Evolutionary conservation across 2,113 vertebrate genomes (phyloP), one percentile per base, ranked within the genome.

Genomic region (Glareola pratincola): DNA sequence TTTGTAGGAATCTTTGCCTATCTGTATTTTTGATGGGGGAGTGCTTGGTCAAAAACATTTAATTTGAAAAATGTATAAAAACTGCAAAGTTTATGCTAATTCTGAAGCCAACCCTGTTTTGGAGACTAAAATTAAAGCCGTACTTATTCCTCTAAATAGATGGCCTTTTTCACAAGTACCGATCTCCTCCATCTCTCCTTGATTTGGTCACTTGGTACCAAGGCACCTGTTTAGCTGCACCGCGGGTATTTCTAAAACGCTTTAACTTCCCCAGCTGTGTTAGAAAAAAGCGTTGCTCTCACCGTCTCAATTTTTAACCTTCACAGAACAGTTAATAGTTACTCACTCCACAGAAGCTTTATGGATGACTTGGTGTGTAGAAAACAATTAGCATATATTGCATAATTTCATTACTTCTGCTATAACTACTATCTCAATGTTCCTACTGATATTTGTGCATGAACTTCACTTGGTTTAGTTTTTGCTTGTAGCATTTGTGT

Each of bases 371-470:
- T 92, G 69, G 71, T 80, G 51, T 37, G 50, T 54, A 79, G 71
- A 92, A 95, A 95, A 76, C 67, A 90, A 94, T 85, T 88, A 83
- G 32, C 74, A 92, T 87, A 39, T 41, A 91, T 92, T 94, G 91
- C 57, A 85, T 92, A 96, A 93, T 89, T 68, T 82, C 80, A 92
- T 96, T 95, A 91, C 37, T 97, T 96, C 89, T 96, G 86, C 93
- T 75, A 91, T 67, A 50, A 56, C 43, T 84, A 5, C 56, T 81
- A 5, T 87, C 74, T 84, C 86, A 34, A 24, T 34, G 39, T 53
- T 94, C 39, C 53, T 79, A 39, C 36, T 66, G 53, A 64, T 90
- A 83, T 66, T 91, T 79, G 32, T 77, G 59, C 57, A 41, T 63
- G 30, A 78, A 89, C n/a, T 63, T 57, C 24, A 43, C 74, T 87